phyloP scores from a whole-genome alignment of 2,113 vertebrate genomes.

The Gopherus flavomarginatus region DNA sequence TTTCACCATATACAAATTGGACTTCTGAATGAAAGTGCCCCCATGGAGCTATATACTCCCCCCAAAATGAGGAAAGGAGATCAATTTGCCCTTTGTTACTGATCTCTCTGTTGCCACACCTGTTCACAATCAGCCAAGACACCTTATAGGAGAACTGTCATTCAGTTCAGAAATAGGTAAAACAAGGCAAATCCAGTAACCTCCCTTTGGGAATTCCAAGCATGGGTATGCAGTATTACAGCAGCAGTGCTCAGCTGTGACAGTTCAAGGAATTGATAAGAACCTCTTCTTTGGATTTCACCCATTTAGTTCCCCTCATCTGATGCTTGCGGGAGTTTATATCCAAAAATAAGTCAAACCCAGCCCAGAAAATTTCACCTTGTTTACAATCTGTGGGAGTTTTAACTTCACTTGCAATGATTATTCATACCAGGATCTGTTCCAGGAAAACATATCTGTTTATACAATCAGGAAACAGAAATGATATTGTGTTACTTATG shows the following conservation, averaged over 20 bases:
- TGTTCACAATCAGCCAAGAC: neutral
- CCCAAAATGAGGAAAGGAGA: neutral
- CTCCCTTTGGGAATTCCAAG: neutral
- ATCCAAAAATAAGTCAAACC: neutral
- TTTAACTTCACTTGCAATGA: neutral
- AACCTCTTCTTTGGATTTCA: neutral
- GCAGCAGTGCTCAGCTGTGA: no score
- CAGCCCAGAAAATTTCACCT: neutral
- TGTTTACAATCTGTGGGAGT: neutral
- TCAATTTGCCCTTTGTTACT: neutral
- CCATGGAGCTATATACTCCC: neutral
- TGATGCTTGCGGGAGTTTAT: neutral
- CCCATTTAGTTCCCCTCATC: neutral
- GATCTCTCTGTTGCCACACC: neutral
- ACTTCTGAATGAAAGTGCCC: neutral
- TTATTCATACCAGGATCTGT: neutral
- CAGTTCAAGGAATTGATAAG: neutral
- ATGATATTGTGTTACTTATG: accelerated
- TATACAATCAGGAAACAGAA: neutral
- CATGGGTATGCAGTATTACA: neutral
- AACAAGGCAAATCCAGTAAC: neutral
- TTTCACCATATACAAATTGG: neutral
- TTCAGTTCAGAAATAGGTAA: neutral
- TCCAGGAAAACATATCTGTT: accelerated
- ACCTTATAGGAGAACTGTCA: neutral